Percentiles rank a stretch among this genome's conserved stretches.
Evolutionary conservation across 1,140 invertebrate species (phyloP).

Genomic region (Zaprionus capensis): DNA sequence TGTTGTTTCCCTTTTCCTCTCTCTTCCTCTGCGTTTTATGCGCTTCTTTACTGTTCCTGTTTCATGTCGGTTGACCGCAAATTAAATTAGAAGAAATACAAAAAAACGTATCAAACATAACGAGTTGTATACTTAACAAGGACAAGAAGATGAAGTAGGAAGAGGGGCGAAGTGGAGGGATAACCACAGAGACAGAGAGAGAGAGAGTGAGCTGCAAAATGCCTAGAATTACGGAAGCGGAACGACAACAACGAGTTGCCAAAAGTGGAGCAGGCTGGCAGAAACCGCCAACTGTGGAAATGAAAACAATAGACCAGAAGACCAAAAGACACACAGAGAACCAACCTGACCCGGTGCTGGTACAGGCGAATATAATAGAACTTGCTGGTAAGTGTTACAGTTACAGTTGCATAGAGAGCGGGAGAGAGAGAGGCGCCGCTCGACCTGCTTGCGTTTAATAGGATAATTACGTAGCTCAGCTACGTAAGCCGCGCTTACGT

Average conservation of each 20-base stretch:
- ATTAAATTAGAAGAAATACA: constrained; percentile 78
- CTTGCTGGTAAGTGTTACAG: constrained; percentile 59
- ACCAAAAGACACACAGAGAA: constrained; percentile 16
- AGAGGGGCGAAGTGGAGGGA: constrained; percentile 33
- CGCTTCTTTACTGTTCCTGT: constrained; percentile 51
- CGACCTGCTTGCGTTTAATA: constrained; percentile 46
- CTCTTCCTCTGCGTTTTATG: neutral
- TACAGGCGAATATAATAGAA: constrained; percentile 2
- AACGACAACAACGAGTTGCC: constrained; percentile 30
- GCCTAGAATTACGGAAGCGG: constrained; percentile 41
- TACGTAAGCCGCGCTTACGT: constrained; percentile 54
- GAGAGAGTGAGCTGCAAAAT: constrained; percentile 31
- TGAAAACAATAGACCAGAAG: constrained; percentile 37
- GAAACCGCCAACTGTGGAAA: constrained; percentile 2
- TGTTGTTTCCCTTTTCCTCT: constrained; percentile 17
- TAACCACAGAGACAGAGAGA: constrained; percentile 38
- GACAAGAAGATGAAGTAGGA: constrained; percentile 25
- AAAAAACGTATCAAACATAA: constrained; percentile 56
- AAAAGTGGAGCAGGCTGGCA: constrained; percentile 37
- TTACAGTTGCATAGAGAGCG: neutral
- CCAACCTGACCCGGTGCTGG: neutral
- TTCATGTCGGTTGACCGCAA: constrained; percentile 77
- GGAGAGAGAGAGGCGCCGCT: neutral
- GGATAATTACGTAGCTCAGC: constrained; percentile 69
- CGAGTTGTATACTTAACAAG: constrained; percentile 58